phyloP scores from a whole-genome alignment of 2,888 invertebrate genomes.

The Drosophila maculinotata region DNA sequence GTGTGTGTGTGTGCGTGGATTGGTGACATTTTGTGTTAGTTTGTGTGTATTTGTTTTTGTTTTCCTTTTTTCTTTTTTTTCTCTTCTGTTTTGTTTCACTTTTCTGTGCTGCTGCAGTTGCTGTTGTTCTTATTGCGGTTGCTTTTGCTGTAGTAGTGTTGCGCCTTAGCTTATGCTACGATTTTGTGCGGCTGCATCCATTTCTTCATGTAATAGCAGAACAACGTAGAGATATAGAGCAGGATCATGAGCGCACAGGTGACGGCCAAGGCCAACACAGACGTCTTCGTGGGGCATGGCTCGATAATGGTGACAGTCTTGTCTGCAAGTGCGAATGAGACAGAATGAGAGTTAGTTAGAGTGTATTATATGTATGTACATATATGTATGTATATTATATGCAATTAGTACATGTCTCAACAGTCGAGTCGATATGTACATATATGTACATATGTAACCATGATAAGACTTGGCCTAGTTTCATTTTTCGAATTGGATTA shows the following conservation, averaged over 20 bases:
- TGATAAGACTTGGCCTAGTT: too few species aligned
- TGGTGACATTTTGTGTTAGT: slow-evolving; percentile 64
- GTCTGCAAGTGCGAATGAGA: slow-evolving; percentile 86
- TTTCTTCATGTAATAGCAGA: slow-evolving; percentile 97
- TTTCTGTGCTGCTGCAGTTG: slow-evolving; percentile 25
- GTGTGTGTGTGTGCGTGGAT: slow-evolving; percentile 21
- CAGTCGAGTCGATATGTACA: too few species aligned
- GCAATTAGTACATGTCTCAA: too few species aligned
- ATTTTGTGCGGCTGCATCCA: slow-evolving; percentile 95
- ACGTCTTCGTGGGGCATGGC: slow-evolving; percentile 96
- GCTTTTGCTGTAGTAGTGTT: slow-evolving; percentile 24
- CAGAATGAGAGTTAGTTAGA: neutral
- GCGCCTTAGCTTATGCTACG: slow-evolving; percentile 87
- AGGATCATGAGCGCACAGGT: slow-evolving; percentile 95
- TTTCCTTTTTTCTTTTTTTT: slow-evolving; percentile 49
- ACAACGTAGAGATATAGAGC: slow-evolving; percentile 95
- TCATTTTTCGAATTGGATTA: too few species aligned
- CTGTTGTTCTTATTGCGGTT: slow-evolving; percentile 3
- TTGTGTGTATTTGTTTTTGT: slow-evolving; percentile 62
- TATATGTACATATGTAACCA: too few species aligned
- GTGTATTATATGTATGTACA: too few species aligned
- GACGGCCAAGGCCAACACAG: slow-evolving; percentile 95
- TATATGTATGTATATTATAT: too few species aligned
- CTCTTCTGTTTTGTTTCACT: slow-evolving; percentile 20
- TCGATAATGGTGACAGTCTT: slow-evolving; percentile 96